phyloP scores from a whole-genome alignment of 2,888 invertebrate species.

The Habrosyne pyritoides region DNA sequence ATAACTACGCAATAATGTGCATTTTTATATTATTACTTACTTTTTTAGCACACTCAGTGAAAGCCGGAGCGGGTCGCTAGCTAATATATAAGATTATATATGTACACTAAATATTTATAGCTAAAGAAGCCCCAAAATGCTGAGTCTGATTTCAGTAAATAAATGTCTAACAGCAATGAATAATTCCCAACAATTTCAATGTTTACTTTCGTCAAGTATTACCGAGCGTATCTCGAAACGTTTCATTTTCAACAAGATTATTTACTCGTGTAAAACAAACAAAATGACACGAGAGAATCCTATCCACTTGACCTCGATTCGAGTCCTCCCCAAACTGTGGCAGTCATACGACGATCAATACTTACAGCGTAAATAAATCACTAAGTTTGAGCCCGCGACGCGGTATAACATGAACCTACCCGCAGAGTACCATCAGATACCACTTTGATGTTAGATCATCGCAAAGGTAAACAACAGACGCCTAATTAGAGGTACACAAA shows the following conservation, averaged over 20 bases:
- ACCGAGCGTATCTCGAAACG: slow-evolving; percentile 2
- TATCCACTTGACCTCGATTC: slow-evolving; percentile 74
- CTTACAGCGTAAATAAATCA: slow-evolving; percentile 76
- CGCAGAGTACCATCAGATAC: slow-evolving; percentile 34
- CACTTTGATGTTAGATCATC: slow-evolving; percentile 68
- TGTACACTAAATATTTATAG: too few relatives aligned
- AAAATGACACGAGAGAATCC: slow-evolving; percentile 60
- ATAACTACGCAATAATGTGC: too few relatives aligned
- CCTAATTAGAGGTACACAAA: slow-evolving; percentile 70
- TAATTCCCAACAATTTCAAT: slow-evolving; percentile 11
- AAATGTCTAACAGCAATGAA: slow-evolving; percentile 8
- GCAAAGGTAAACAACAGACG: slow-evolving; percentile 63
- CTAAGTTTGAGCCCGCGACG: slow-evolving; percentile 63
- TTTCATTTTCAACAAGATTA: slow-evolving; percentile 40
- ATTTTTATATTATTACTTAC: too few relatives aligned
- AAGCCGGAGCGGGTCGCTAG: too few relatives aligned
- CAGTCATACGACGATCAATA: slow-evolving; percentile 71
- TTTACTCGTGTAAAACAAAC: slow-evolving; percentile 62
- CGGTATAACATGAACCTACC: slow-evolving; percentile 28
- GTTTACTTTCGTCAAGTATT: not conserved
- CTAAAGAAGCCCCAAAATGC: not conserved
- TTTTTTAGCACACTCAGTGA: too few relatives aligned
- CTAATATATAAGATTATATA: too few relatives aligned
- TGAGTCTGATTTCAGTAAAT: not conserved
- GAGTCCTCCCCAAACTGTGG: slow-evolving; percentile 60